Percentiles rank a stretch among this genome's conserved stretches.
Evolutionary conservation across 2,888 invertebrate genomes (phyloP).

Genomic region (Listrodromus nycthemerus): DNA sequence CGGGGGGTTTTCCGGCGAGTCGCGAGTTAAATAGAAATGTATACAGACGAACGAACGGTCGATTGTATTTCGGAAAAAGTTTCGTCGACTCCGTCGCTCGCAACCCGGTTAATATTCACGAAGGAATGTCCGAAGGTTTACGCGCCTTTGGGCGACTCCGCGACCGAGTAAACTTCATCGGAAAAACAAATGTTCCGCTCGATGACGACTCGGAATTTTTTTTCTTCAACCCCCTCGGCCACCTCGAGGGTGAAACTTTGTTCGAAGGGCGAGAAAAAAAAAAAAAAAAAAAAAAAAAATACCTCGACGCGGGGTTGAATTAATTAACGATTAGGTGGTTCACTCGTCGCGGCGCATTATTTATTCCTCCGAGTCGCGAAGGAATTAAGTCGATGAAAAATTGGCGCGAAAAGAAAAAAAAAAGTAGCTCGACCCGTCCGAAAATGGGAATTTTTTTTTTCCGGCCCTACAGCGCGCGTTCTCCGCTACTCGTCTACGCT

Average conservation of each 20-base stretch:
- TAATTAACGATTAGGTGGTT: neutral
- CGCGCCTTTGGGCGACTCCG: neutral
- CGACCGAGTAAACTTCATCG: neutral
- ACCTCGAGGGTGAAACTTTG: neutral
- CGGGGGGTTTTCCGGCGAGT: neutral
- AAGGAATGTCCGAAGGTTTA: neutral
- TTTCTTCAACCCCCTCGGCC: neutral
- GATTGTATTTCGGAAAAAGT: neutral
- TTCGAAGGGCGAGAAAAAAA: neutral
- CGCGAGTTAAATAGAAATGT: neutral
- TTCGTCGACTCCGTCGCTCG: neutral
- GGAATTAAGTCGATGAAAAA: slow-evolving; percentile 12
- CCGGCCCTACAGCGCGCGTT: no score
- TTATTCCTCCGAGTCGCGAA: slow-evolving; percentile 10
- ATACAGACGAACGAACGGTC: neutral
- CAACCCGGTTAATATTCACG: neutral
- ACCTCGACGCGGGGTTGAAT: neutral
- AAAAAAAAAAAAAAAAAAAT: neutral
- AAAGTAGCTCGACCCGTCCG: no score
- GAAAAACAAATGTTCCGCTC: neutral
- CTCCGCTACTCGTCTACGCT: neutral
- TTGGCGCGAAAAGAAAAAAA: no score
- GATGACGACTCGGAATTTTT: neutral
- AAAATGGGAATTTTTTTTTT: slow-evolving; percentile 18
- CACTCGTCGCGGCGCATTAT: neutral